Conservation (phyloP, 2,113 vertebrate genomes). For the Rallus limicola region DNA sequence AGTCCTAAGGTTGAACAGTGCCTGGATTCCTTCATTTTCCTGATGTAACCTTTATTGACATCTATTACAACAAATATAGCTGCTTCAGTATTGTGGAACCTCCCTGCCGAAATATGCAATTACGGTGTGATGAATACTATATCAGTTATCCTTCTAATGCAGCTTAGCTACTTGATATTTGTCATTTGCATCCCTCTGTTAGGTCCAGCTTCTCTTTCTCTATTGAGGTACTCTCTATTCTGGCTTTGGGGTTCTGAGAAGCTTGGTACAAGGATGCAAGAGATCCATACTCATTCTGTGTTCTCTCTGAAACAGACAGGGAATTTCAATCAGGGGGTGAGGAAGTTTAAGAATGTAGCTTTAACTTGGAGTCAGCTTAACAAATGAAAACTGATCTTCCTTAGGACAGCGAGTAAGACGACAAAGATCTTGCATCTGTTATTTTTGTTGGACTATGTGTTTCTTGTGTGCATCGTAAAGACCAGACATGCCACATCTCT, state of each 20-base stretch:
- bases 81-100: not conserved
- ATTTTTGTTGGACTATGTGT: not conserved
- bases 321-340: not conserved
- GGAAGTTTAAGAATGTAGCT: not conserved
- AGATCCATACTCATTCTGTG: not conserved
- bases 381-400: not conserved
- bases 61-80: not conserved
- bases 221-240: not conserved
- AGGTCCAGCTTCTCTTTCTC: not conserved
- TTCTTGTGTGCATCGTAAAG: not conserved
- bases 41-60: not conserved
- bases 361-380: not conserved
- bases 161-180: not conserved
- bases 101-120: not conserved
- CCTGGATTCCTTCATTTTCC: not conserved
- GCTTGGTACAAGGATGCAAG: not conserved
- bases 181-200: not conserved
- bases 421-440: not conserved
- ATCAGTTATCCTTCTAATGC: not conserved
- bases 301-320: not conserved
- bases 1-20: not conserved
- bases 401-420: not conserved
- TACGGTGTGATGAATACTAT: fast-evolving
- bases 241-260: not conserved
- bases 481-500: not conserved